Percentiles rank a stretch among this genome's conserved stretches.
Conservation (phyloP, 2,888 invertebrate species). For the Cyrtodaria siliqua region DNA sequence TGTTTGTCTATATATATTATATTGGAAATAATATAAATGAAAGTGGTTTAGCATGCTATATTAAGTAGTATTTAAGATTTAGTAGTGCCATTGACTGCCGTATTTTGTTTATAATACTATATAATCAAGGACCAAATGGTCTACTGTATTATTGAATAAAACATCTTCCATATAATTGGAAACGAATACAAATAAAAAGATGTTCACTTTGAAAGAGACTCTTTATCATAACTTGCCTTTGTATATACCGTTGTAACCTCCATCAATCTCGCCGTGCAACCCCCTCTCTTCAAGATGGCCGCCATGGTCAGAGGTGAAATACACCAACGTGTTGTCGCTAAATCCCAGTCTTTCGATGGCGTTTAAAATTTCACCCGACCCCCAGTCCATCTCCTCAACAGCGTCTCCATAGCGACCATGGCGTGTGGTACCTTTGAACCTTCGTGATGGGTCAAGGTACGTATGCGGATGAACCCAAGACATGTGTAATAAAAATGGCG, state of each 20-base stretch:
- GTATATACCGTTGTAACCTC: slow-evolving; percentile 79
- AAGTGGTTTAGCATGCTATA: too few relatives aligned
- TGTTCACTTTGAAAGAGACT: too few relatives aligned
- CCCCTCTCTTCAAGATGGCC: slow-evolving; percentile 84
- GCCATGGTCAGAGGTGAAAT: slow-evolving; percentile 87
- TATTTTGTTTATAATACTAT: too few relatives aligned
- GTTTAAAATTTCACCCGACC: slow-evolving; percentile 86
- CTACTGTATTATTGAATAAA: too few relatives aligned
- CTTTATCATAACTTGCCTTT: too few relatives aligned
- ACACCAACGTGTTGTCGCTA: slow-evolving; percentile 86
- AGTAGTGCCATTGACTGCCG: too few relatives aligned
- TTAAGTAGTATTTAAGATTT: too few relatives aligned
- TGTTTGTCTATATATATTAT: too few relatives aligned
- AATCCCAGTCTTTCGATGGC: slow-evolving; percentile 81
- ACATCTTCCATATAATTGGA: too few relatives aligned
- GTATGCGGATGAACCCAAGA: slow-evolving; percentile 89
- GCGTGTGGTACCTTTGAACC: slow-evolving; percentile 26
- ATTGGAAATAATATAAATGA: too few relatives aligned
- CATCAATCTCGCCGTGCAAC: slow-evolving; percentile 82
- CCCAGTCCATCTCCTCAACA: slow-evolving; percentile 87
- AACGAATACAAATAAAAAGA: too few relatives aligned
- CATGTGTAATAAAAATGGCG: slow-evolving; percentile 86
- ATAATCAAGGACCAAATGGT: too few relatives aligned
- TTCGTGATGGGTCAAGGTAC: slow-evolving; percentile 88
- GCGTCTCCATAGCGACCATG: slow-evolving; percentile 87